These are phyloP conservation scores for Coptodon rendalli DNA, from an alignment of 2,113 vertebrate species.

Conservation along the genomic window DNA sequence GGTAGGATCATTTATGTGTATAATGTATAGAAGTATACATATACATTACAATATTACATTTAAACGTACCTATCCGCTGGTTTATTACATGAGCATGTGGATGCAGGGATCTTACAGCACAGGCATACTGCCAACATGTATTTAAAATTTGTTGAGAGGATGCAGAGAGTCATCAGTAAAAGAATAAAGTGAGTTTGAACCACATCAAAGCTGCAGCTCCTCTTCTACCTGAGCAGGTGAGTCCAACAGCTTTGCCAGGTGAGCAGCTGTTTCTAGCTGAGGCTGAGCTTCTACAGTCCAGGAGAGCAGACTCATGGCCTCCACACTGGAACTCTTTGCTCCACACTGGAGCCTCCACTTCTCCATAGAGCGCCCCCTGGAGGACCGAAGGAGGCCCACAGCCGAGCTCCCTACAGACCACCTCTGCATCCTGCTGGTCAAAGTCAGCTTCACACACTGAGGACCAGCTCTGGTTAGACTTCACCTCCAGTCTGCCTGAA, in stretches of 20 bases:
- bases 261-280: not conserved
- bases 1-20: not conserved
- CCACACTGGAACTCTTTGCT: not conserved
- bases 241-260: not conserved
- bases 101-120: no score
- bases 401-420: not conserved
- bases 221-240: not conserved
- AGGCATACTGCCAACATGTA: no score
- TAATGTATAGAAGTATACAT: not conserved
- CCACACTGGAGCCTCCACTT: not conserved
- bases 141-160: no score
- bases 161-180: not conserved
- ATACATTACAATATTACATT: no score
- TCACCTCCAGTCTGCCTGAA: not conserved
- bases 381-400: rapidly evolving
- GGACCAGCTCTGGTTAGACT: not conserved
- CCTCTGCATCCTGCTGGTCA: not conserved
- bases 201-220: not conserved
- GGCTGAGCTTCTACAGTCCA: not conserved
- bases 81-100: no score
- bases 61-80: no score
- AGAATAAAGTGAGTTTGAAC: not conserved
- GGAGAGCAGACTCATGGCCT: not conserved
- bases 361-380: not conserved
- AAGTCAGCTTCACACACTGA: not conserved